These are phyloP conservation scores for Barypeithes pellucidus DNA, from an alignment of 2,888 invertebrate species.

Conservation along the genomic window DNA sequence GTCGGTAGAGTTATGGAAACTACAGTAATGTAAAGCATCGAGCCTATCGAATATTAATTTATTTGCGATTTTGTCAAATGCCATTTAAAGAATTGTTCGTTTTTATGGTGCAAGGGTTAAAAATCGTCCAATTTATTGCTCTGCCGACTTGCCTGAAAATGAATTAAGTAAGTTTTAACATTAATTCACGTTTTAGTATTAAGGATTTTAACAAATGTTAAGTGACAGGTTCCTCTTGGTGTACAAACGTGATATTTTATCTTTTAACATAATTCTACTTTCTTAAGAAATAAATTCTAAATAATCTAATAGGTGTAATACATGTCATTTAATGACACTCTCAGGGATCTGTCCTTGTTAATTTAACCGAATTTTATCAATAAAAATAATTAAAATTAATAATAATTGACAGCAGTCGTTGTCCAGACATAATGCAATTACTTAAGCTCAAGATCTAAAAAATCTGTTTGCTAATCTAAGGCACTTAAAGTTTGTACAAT, in stretches of 20 bases:
- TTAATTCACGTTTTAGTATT: conserved; percentile 19
- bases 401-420: conserved; percentile 22
- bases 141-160: neutral
- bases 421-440: conserved; percentile 4
- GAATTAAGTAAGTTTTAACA: conserved; percentile 23
- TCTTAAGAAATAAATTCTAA: conserved; percentile 36
- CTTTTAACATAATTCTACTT: conserved; percentile 4
- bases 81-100: no score
- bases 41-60: no score
- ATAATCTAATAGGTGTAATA: conserved; percentile 36
- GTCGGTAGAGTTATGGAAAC: no score
- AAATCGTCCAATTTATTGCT: no score
- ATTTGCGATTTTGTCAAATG: no score
- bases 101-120: no score
- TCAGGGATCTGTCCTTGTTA: conserved; percentile 50
- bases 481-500: conserved; percentile 51
- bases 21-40: no score
- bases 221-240: conserved; percentile 48
- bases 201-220: conserved; percentile 24
- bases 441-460: conserved; percentile 40
- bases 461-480: conserved; percentile 36
- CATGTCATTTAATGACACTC: conserved; percentile 38
- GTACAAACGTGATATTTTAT: conserved; percentile 48
- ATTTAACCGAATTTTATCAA: conserved; percentile 32
- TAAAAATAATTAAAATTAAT: conserved; percentile 14